A percentile compares a stretch with the other conserved stretches of the same genome.
Conservation (phyloP, 2,797 vertebrate species). For the Hafferia zeledoni region DNA sequence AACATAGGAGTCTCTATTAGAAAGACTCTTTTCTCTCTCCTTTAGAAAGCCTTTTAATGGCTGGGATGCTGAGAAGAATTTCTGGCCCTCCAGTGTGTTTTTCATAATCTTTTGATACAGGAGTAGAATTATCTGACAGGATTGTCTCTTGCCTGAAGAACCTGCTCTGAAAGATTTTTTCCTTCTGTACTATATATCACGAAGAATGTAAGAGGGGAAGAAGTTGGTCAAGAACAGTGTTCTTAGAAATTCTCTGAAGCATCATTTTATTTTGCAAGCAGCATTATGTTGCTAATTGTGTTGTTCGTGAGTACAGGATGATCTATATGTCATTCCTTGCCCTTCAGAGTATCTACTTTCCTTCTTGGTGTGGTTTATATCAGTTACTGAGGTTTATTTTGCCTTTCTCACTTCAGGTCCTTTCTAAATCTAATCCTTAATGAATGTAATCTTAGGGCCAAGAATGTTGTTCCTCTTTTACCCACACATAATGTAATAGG, state of each 20-base stretch:
- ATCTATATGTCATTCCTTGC: background rate
- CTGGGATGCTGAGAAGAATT: background rate
- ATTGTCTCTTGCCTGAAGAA: background rate
- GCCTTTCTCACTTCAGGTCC: background rate
- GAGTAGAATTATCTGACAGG: background rate
- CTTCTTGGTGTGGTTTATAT: background rate
- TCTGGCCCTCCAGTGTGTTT: background rate
- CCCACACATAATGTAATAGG: background rate
- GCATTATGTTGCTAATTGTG: background rate
- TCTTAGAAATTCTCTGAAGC: background rate
- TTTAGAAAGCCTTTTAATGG: background rate
- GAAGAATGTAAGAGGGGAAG: background rate
- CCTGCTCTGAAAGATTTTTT: background rate
- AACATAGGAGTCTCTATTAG: background rate
- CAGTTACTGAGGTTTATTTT: background rate
- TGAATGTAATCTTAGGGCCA: background rate
- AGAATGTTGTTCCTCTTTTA: constrained; percentile 12
- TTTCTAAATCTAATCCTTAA: constrained; percentile 7
- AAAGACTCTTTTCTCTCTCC: background rate
- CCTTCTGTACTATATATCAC: background rate
- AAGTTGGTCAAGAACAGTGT: background rate
- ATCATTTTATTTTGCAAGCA: background rate
- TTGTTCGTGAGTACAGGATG: background rate
- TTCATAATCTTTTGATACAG: background rate
- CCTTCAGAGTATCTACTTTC: background rate